Percentiles rank a stretch among this genome's conserved stretches.
phyloP scores from a whole-genome alignment of 1,140 invertebrate genomes.

The Pseudoatta argentina region DNA sequence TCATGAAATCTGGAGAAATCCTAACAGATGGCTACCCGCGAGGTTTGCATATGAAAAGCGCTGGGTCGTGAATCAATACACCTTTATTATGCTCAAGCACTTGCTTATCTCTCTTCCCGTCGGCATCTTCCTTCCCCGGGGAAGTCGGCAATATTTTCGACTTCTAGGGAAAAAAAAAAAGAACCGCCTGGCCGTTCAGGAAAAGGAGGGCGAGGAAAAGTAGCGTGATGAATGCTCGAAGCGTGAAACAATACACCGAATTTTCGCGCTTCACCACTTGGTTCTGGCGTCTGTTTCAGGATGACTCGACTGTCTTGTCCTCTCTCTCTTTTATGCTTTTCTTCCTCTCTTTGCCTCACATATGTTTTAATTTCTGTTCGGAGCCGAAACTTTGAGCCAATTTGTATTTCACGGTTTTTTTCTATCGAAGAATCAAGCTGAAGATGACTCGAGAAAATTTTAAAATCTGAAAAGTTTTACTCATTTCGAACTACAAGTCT shows the following conservation, averaged over 20 bases:
- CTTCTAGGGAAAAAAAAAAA: conserved; percentile 78
- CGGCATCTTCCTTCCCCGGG: conserved; percentile 66
- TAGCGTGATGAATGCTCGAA: conserved; percentile 66
- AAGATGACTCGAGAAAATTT: conserved; percentile 60
- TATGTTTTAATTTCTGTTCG: conserved; percentile 70
- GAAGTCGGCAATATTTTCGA: conserved; percentile 85
- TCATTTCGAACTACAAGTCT: not conserved
- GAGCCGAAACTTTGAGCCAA: not conserved
- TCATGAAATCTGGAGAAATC: conserved; percentile 82
- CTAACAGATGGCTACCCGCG: conserved; percentile 84
- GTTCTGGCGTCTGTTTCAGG: conserved; percentile 56
- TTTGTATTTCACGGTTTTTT: conserved; percentile 9
- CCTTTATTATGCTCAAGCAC: conserved; percentile 85
- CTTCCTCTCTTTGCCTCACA: conserved; percentile 5
- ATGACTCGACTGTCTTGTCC: conserved; percentile 68
- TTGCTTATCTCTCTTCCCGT: conserved; percentile 83
- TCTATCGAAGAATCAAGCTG: conserved; percentile 16
- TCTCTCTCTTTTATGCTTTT: conserved; percentile 15
- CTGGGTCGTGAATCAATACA: conserved; percentile 84
- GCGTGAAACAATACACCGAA: conserved; percentile 84
- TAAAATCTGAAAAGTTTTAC: not conserved
- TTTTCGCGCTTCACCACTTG: conserved; percentile 78
- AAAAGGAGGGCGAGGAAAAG: conserved; percentile 54
- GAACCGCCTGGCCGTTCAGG: conserved; percentile 29
- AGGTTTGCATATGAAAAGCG: conserved; percentile 86